Base-by-base conservation (phyloP, 2,797 vertebrate species). In the Ispidina picta region DNA sequence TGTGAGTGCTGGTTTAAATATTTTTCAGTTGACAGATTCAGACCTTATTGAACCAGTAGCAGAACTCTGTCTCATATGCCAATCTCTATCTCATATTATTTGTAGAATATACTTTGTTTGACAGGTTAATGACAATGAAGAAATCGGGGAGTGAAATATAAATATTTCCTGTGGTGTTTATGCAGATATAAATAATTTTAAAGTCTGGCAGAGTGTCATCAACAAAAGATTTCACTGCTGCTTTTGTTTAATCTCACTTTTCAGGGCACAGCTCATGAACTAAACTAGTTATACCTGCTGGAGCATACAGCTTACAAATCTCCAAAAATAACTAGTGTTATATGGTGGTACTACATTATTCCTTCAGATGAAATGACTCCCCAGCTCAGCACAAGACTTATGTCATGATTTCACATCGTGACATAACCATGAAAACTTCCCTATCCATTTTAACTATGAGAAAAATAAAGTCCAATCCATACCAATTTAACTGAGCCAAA, bases 121-220 rank as follows among this genome's bases (percentile, higher is more conserved):
- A 89, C 73, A 86, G 20, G 31, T 19, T 93, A 88, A 94, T 75
- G 71, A 68, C 52, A 89, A 63, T 49, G 19, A 94, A 86, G 55
- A 75, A 86, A 71, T 64, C 93, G 81, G 35, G 5, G 28, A 86
- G 76, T 54, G 9, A 81, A 95, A 79, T 74, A 71, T 11, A 92
- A 88, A 75, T 66, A 86, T 70, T 82, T 90, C 49, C 33, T 75
- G 72, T 55, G 18, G 35, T 11, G 5, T 44, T 89, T 78, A 49
- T 28, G 35, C 31, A 69, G 33, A 41, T n/a, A 80, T 9, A 59
- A 21, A 58, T 3, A 78, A 37, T 44, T 73, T 70, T 73, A 58
- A 87, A 94, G 44, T n/a, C 55, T 85, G 74, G 16, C 26, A 66
- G 39, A 77, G 29, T 26, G 8, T 56, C 37, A 71, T 59, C 12